Evolutionary conservation across 2,888 invertebrate genomes (phyloP).

Genomic region (Andrena bicolor): DNA sequence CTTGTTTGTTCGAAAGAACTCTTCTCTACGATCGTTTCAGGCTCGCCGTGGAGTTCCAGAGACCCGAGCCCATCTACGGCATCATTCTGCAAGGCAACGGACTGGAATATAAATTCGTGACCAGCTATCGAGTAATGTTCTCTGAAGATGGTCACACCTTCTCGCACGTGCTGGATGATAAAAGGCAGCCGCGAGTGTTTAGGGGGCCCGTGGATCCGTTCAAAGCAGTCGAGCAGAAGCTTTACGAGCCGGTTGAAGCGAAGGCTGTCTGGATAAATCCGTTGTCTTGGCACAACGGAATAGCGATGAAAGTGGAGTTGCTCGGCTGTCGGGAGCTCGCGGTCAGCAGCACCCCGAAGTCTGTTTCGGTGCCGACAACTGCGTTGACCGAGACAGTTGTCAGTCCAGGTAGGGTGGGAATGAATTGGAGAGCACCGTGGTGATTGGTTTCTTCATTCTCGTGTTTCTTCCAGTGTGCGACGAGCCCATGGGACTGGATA

Average conservation of each 20-base stretch:
- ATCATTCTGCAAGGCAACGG: constrained; percentile 90
- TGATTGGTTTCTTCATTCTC: background rate
- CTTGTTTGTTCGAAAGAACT: background rate
- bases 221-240: constrained; percentile 88
- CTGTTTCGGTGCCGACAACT: constrained; percentile 22
- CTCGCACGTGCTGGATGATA: constrained; percentile 87
- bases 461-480: constrained; percentile 86
- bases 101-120: constrained; percentile 90
- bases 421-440: background rate
- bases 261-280: constrained; percentile 90
- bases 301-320: constrained; percentile 90
- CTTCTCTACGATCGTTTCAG: constrained; percentile 40
- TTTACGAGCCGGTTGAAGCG: constrained; percentile 91
- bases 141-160: constrained; percentile 89
- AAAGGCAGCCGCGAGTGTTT: constrained; percentile 88
- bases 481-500: constrained; percentile 91
- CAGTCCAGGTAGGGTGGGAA: constrained; percentile 58
- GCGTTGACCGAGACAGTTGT: constrained; percentile 45
- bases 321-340: constrained; percentile 88
- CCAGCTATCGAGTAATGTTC: constrained; percentile 91
- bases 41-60: constrained; percentile 89
- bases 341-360: constrained; percentile 23
- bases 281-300: constrained; percentile 90
- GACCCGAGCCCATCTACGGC: constrained; percentile 90
- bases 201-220: constrained; percentile 88